Evolutionary conservation across 1,140 invertebrate species (phyloP).

Genomic region (Pteromalus puparum): DNA sequence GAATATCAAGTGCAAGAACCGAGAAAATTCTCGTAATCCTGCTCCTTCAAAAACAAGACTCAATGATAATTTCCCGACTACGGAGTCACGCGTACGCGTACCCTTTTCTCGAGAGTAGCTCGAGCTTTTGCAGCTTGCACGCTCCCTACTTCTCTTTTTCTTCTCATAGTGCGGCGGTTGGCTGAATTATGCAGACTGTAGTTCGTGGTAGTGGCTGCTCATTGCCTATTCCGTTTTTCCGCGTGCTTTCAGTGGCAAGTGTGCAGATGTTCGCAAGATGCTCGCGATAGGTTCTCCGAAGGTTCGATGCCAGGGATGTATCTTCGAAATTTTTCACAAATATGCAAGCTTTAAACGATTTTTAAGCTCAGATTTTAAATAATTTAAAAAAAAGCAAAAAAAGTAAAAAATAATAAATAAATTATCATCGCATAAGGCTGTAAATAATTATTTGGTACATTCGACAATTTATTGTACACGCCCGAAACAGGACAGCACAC

Average conservation of each 20-base stretch:
- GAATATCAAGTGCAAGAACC: background rate
- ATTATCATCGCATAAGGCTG: background rate
- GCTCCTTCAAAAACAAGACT: background rate
- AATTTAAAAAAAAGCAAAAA: too few species aligned
- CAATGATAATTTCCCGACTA: background rate
- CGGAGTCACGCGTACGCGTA: background rate
- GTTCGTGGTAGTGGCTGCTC: conserved; percentile 54
- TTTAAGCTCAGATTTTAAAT: too few species aligned
- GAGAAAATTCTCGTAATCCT: background rate
- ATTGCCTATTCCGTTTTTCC: conserved; percentile 40
- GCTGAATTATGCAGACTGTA: conserved; percentile 34
- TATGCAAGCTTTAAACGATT: background rate
- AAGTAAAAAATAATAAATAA: too few species aligned
- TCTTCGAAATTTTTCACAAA: background rate
- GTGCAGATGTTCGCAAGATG: background rate
- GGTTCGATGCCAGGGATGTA: background rate
- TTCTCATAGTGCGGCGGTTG: conserved; percentile 47
- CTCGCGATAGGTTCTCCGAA: background rate
- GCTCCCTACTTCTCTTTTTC: background rate
- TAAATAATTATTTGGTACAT: conserved; percentile 17
- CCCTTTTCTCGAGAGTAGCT: background rate
- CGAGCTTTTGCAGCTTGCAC: background rate
- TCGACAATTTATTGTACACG: conserved; percentile 7
- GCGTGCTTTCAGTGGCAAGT: background rate
- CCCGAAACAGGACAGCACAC: background rate